Percentiles rank a stretch among this genome's conserved stretches.
Conservation (phyloP, 2,797 vertebrate genomes). For the Lagodon rhomboides region DNA sequence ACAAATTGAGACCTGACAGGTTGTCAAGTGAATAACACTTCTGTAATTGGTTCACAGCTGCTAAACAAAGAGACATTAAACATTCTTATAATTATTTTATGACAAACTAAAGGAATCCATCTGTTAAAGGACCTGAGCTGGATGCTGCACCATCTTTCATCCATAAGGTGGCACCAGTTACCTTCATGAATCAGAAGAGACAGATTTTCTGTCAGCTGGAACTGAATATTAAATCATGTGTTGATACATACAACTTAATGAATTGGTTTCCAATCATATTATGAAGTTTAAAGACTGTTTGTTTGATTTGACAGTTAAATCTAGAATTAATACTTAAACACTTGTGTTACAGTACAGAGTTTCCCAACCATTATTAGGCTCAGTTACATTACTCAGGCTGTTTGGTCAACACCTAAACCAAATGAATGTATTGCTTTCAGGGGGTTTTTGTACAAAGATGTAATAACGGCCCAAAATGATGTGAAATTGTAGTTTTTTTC, state of each 20-base stretch:
- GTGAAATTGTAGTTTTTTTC: no score
- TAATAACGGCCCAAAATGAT: no score
- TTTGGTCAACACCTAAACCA: no score
- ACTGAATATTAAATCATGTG: background rate
- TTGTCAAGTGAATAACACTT: background rate
- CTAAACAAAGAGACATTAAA: background rate
- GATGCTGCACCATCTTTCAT: background rate
- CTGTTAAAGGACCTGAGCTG: background rate
- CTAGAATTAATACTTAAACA: no score
- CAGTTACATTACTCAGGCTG: no score
- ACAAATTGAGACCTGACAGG: no score
- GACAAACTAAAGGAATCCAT: background rate
- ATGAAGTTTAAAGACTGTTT: background rate
- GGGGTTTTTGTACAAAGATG: no score
- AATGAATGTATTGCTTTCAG: no score
- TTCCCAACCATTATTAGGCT: no score
- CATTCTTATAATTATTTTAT: background rate
- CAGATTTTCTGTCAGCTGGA: background rate
- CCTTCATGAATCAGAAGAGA: background rate
- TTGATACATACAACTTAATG: background rate
- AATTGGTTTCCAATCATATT: no score
- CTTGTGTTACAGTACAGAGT: background rate
- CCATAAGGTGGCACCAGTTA: slow-evolving; percentile 53
- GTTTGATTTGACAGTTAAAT: background rate
- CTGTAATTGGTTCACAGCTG: background rate